Evolutionary conservation across 2,888 invertebrate species (phyloP), one percentile per base, ranked within the genome.

Genomic region (Hetaerina titia): DNA sequence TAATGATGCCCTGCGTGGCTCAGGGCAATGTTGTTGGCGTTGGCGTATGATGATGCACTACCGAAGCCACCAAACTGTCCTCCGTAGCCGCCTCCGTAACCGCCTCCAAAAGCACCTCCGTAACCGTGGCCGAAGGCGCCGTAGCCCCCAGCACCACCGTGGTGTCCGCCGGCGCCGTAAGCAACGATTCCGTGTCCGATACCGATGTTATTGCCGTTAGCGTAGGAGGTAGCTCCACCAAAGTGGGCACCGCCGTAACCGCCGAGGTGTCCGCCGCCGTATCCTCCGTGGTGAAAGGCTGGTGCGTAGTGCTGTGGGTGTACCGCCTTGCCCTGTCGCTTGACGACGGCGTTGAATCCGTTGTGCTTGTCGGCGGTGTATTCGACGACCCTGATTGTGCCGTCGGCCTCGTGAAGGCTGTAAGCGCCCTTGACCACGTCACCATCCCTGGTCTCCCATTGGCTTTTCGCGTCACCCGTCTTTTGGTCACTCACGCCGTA

Each of bases 391-490:
- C 98, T 97, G 95, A 97, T 97, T 89, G 98, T 97, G 96, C 98
- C 98, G 96, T 98, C 98, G 22, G 98, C 98, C 96, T 98, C 98
- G 60, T 98, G 97, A 17, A 98, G 97, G 95, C 97, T 97, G 96
- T 98, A 98, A 31, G 97, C 97, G 96, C 98, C 98, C 97, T 98
- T 98, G 56, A 98, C 98, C 19, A 98, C 98, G 96, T 98, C 98
- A 9, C 98, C 98, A 96, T 98, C 98, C 95, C 98, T 97, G 96
- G 97, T 97, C 96, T 98, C 98, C 89, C 97, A 97, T 96, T 98
- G 98, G 57, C 98, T 98, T 96, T 98, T 98, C 95, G 98, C 97
- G 96, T 98, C 98, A 22, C 98, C 98, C 17, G 98, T 98, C 96
- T 98, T 98, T 9, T 97, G 97, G 96, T 98, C 98, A 96, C 98